phyloP scores from a whole-genome alignment of 1,140 invertebrate genomes.

The Nymphalis io region DNA sequence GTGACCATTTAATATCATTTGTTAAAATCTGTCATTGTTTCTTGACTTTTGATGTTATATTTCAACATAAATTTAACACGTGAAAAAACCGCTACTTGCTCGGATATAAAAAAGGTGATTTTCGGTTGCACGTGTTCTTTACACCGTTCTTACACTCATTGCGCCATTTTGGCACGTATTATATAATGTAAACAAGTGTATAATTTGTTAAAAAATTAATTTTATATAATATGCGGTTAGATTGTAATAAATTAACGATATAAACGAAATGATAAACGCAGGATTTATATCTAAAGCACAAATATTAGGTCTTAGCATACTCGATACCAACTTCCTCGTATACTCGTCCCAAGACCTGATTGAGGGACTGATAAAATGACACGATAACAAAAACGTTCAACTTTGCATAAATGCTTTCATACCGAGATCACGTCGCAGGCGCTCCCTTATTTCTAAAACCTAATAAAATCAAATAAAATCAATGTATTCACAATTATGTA shows the following conservation, averaged over 20 bases:
- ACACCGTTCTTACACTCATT: too few species aligned
- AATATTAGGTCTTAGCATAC: constrained; percentile 5
- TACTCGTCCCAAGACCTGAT: constrained; percentile 40
- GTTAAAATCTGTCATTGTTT: too few species aligned
- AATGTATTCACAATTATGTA: not conserved
- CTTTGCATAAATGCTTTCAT: constrained; percentile 63
- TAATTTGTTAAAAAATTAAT: too few species aligned
- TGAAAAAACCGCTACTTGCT: too few species aligned
- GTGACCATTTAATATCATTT: too few species aligned
- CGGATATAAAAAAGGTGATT: too few species aligned
- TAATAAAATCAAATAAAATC: constrained; percentile 35
- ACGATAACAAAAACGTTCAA: constrained; percentile 43
- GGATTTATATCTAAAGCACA: not conserved
- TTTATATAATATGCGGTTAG: not conserved
- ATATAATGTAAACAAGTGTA: too few species aligned
- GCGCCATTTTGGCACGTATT: too few species aligned
- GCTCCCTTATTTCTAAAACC: constrained; percentile 44
- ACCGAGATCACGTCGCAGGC: constrained; percentile 52
- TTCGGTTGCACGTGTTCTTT: too few species aligned
- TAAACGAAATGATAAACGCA: not conserved
- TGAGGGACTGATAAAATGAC: constrained; percentile 44
- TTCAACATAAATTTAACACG: too few species aligned
- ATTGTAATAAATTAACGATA: not conserved
- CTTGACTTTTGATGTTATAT: too few species aligned
- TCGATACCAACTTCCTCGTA: constrained; percentile 11